Evolutionary conservation across 2,113 vertebrate genomes (phyloP).

Genomic region (Trichechus manatus): DNA sequence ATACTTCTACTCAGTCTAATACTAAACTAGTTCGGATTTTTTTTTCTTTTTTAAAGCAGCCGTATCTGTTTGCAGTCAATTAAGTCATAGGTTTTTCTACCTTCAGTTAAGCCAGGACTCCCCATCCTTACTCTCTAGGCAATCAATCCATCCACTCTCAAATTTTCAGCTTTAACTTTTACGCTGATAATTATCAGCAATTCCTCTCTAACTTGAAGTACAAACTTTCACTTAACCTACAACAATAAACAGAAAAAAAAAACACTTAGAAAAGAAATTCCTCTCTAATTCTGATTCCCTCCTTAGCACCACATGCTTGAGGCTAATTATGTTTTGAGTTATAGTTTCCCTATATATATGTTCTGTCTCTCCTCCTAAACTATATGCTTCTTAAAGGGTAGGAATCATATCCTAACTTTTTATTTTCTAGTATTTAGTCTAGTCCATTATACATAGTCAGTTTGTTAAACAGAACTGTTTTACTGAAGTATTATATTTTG

Average conservation of each 20-base stretch:
- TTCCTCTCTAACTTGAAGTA: too few relatives aligned
- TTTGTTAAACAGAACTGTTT: constrained; percentile 40
- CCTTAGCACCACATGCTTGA: neutral
- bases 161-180: neutral
- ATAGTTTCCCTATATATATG: neutral
- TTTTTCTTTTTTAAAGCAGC: neutral
- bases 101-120: neutral
- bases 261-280: too few relatives aligned
- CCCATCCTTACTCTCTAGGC: neutral
- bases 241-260: too few relatives aligned
- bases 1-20: neutral
- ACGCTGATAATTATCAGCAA: neutral
- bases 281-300: neutral
- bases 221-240: too few relatives aligned
- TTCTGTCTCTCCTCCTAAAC: neutral
- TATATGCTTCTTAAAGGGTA: neutral
- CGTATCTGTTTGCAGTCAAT: neutral
- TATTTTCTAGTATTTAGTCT: constrained; percentile 9
- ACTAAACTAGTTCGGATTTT: neutral
- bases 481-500: neutral
- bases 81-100: neutral
- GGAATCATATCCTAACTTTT: neutral
- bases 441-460: neutral
- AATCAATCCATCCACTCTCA: neutral
- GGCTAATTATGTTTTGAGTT: neutral